Evolutionary conservation across 2,888 invertebrate species (phyloP), one percentile per base, ranked within the genome.

Genomic region (Lamellibrachia satsuma): DNA sequence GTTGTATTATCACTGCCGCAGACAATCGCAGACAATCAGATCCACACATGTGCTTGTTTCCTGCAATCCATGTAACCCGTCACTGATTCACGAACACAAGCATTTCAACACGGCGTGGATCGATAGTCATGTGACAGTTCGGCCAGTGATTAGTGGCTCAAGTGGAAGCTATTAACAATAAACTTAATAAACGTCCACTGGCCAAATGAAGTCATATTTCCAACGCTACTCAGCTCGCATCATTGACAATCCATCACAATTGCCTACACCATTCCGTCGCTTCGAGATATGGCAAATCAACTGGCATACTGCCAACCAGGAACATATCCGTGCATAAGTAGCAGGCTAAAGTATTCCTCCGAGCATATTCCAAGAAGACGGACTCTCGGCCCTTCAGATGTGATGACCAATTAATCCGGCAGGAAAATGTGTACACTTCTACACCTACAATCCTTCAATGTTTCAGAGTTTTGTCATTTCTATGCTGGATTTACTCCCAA

Each of bases 161-260:
- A 75, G 75, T 75, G 75, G n/a, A 75, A 75, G 75, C 75, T 75
- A 75, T 75, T 75, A 75, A 75, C 15, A 75, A 75, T 75, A 75
- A 75, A 75, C 75, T 75, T 75, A 75, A 75, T 75, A 75, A 75
- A n/a, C 75, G 75, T 75, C 75, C 75, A 75, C 75, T 75, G 75
- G 75, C 75, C 75, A 75, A 75, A 75, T 75, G 75, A 75, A 75
- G 75, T 15, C 75, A 75, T 75, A 75, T 75, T 75, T 75, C 75
- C 75, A 75, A 22, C 22, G 75, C 75, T n/a, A n/a, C n/a, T 15
- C 75, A n/a, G 75, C 22, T 6, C 22, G 22, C n/a, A 1, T 75
- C 75, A 75, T 15, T 75, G 75, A 75, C 75, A 75, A 75, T 75
- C 22, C 75, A 75, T 75, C 15, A 75, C 75, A 75, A 75, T 22